Evolutionary conservation across 2,888 invertebrate species (phyloP).

Genomic region (Drosophila paramelanica): DNA sequence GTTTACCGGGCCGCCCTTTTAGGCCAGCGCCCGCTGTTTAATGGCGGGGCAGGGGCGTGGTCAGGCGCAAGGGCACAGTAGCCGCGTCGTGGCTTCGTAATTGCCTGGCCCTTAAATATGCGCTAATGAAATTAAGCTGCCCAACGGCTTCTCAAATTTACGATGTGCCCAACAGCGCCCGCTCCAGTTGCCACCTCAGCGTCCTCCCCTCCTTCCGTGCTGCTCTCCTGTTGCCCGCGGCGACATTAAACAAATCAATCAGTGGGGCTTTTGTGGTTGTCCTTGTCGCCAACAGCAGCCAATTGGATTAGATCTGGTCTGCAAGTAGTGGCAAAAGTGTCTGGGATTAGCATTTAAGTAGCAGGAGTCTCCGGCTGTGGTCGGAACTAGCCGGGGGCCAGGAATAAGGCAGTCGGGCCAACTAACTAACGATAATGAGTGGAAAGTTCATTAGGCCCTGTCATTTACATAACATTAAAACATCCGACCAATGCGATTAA

Average conservation of each 20-base stretch:
- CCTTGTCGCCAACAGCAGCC: constrained; percentile 32
- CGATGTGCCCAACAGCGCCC: constrained; percentile 47
- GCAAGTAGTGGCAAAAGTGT: constrained; percentile 61
- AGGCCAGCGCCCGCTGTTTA: constrained; percentile 58
- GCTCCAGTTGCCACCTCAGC: constrained; percentile 9
- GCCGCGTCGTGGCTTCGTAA: constrained; percentile 34
- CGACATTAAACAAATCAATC: constrained; percentile 80
- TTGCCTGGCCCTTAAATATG: constrained; percentile 62
- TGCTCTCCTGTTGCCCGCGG: constrained; percentile 40
- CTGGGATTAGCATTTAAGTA: constrained; percentile 75
- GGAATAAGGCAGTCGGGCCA: constrained; percentile 19
- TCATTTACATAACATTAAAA: constrained; percentile 81
- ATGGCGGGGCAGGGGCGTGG: constrained; percentile 18
- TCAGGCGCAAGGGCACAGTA: background rate
- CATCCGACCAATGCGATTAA: constrained; percentile 57
- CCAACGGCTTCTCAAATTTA: constrained; percentile 51
- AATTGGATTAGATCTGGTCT: constrained; percentile 50
- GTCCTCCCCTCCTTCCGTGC: background rate
- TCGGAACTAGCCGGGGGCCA: constrained; percentile 46
- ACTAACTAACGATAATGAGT: constrained; percentile 80
- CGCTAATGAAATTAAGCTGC: constrained; percentile 77
- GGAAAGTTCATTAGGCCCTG: constrained; percentile 80
- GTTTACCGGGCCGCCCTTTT: constrained; percentile 21
- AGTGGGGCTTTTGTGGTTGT: constrained; percentile 69
- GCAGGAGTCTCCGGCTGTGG: constrained; percentile 29